Conservation (phyloP, 1,140 invertebrate genomes). For the Neodiprion virginianus region DNA sequence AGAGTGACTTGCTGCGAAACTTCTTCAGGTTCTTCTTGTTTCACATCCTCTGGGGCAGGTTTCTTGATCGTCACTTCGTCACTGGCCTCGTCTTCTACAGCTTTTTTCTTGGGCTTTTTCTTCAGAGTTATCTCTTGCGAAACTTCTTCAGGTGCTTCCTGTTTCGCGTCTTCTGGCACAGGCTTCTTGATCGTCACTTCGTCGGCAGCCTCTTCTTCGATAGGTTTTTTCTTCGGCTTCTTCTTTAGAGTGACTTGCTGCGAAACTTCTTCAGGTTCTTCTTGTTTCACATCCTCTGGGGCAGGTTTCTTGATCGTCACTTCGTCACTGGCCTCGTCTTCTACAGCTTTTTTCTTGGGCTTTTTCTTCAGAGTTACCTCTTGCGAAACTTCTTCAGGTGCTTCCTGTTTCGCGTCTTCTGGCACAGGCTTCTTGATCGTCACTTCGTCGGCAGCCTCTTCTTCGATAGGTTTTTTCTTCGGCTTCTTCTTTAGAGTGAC, state of each 20-base stretch:
- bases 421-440: constrained; percentile 39
- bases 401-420: constrained; percentile 29
- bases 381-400: constrained; percentile 31
- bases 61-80: constrained; percentile 38
- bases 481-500: constrained; percentile 43
- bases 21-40: constrained; percentile 31
- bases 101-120: constrained; percentile 19
- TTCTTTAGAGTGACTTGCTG: constrained; percentile 13
- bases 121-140: constrained; percentile 29
- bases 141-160: constrained; percentile 19
- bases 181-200: constrained; percentile 44
- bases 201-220: constrained; percentile 28
- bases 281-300: constrained; percentile 24
- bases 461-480: constrained; percentile 48
- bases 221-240: constrained; percentile 17
- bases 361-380: constrained; percentile 30
- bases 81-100: constrained; percentile 31
- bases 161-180: constrained; percentile 23
- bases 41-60: constrained; percentile 36
- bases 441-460: constrained; percentile 36
- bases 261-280: constrained; percentile 25
- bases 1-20: constrained; percentile 39
- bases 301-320: constrained; percentile 37
- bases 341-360: constrained; percentile 36
- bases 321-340: constrained; percentile 20